Conservation (phyloP, 1,140 invertebrate genomes). For the Ditylenchus dipsaci region DNA sequence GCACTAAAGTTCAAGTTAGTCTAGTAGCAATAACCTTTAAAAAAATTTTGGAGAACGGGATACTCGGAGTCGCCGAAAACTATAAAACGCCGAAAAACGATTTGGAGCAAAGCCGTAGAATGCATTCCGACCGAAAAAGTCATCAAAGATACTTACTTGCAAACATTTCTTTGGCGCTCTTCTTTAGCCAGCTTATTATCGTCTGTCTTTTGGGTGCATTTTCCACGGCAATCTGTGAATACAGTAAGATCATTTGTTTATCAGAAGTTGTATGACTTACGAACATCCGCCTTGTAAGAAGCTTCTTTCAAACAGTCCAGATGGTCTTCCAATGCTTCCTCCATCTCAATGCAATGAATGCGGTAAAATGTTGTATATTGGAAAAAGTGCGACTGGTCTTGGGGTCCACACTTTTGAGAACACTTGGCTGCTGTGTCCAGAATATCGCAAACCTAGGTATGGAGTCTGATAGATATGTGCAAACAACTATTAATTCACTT, state of each 20-base stretch:
- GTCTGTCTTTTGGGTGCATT: constrained; percentile 29
- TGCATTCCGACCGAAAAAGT: too few relatives aligned
- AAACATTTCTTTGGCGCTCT: constrained; percentile 46
- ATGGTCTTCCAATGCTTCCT: constrained; percentile 49
- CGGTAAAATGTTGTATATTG: constrained; percentile 54
- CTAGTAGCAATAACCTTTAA: too few relatives aligned
- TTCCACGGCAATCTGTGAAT: constrained; percentile 16
- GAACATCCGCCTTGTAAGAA: constrained; percentile 45
- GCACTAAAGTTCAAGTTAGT: too few relatives aligned
- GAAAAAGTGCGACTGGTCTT: constrained; percentile 44
- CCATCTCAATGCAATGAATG: constrained; percentile 51
- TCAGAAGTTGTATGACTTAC: background rate
- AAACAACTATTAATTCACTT: constrained; percentile 6
- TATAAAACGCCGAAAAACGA: too few relatives aligned
- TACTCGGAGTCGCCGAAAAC: too few relatives aligned
- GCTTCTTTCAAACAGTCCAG: constrained; percentile 41
- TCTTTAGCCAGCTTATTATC: constrained; percentile 38
- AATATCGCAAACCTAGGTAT: constrained; percentile 43
- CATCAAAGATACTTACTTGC: constrained; percentile 33
- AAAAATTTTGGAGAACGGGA: too few relatives aligned
- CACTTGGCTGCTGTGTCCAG: constrained; percentile 45
- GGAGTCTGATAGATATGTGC: background rate
- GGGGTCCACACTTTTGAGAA: constrained; percentile 34
- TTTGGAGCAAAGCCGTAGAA: too few relatives aligned
- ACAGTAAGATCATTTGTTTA: constrained; percentile 6